Conservation (phyloP, 2,797 vertebrate genomes). For the Pelodytes ibericus region DNA sequence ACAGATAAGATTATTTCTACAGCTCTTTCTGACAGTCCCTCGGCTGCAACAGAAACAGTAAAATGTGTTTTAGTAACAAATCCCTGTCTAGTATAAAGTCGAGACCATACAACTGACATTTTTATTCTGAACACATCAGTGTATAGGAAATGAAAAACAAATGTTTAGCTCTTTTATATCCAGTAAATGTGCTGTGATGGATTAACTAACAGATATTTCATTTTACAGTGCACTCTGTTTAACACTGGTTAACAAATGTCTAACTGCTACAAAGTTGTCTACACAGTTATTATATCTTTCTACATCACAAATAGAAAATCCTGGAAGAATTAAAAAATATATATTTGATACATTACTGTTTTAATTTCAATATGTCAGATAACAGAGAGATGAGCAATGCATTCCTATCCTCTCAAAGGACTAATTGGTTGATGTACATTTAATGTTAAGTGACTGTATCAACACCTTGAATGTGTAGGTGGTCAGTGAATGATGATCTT, state of each 20-base stretch:
- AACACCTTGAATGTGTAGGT: background rate
- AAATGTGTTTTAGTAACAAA: background rate
- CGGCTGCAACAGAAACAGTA: slow-evolving; percentile 71
- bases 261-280: background rate
- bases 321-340: background rate
- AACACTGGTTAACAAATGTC: background rate
- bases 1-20: slow-evolving; percentile 93
- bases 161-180: slow-evolving; percentile 22
- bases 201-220: slow-evolving; percentile 34
- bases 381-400: background rate
- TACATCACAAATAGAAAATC: background rate
- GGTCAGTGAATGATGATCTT: background rate
- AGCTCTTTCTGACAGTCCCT: slow-evolving; percentile 81
- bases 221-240: background rate
- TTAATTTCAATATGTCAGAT: background rate
- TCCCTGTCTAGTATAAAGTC: slow-evolving; percentile 7
- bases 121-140: slow-evolving; percentile 10
- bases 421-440: background rate
- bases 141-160: slow-evolving; percentile 34
- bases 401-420: background rate
- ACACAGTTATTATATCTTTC: background rate
- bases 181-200: background rate
- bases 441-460: background rate
- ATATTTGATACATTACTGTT: too few relatives aligned
- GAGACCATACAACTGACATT: slow-evolving; percentile 6